Base-by-base conservation (phyloP, 2,113 vertebrate genomes). In the Carollia perspicillata region DNA sequence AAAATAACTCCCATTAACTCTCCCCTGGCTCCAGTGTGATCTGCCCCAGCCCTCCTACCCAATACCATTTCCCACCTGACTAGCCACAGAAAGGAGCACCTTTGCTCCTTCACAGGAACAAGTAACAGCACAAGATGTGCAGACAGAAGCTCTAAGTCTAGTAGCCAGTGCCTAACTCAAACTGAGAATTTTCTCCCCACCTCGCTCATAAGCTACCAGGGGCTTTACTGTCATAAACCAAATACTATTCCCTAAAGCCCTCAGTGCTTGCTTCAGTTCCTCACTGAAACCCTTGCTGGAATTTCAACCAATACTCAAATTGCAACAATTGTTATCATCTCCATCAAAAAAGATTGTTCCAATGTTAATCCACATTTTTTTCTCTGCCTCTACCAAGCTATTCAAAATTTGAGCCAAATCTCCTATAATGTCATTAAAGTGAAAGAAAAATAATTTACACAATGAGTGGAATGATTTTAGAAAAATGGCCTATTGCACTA, bases 401-500 rank as follows among this genome's bases (percentile, higher is more conserved):
- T 93, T 84, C 81, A 90, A 74, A 89, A 68, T 87, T 47, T 89
- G 65, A 96, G 51, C 92, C 92, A 97, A 96, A 96, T 58, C 68
- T 87, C 69, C 87, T 94, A 58, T 93, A 93, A 90, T 92, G 65
- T 94, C 92, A 95, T 94, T 86, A 85, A 95, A 93, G 44, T 47
- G 12, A 88, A 96, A 97, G 65, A 92, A 96, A 96, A 95, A 53
- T 92, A 75, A 95, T 79, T 95, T 95, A 71, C 93, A 86, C 83
- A 96, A 95, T 85, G 77, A 97, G 42, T 93, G 58, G 87, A 96
- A 94, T 94, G 33, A 93, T 86, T 95, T 95, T 95, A 79, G 78
- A 92, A 90, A 93, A 95, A 93, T 26, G 51, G 87, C 37, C 40
- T 81, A 93, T 80, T 95, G 86, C 72, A 85, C 78, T 84, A 95